These are phyloP conservation scores for Fragum fragum DNA, from an alignment of 2,888 invertebrate genomes.

Conservation along the genomic window DNA sequence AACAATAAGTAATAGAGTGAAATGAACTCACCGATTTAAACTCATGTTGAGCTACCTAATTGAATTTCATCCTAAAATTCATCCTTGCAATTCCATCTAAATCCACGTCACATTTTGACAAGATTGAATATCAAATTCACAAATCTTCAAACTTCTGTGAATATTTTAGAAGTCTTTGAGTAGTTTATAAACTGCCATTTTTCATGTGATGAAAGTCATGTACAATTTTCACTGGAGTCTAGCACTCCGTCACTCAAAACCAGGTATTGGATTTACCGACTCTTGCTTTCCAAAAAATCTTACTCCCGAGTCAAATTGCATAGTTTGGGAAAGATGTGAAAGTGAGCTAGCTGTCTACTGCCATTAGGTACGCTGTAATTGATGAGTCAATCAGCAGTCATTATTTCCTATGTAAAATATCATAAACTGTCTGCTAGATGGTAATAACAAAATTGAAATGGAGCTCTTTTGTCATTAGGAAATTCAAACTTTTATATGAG, in stretches of 20 bases:
- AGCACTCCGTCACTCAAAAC: not conserved
- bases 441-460: not conserved
- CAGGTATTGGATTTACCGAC: slow-evolving; percentile 7
- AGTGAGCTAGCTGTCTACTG: slow-evolving; percentile 15
- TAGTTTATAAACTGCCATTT: slow-evolving; percentile 5
- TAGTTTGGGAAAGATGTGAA: not conserved
- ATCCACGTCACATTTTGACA: slow-evolving; percentile 25
- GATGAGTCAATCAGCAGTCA: slow-evolving; percentile 20
- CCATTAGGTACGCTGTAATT: slow-evolving; percentile 12
- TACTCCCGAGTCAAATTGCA: slow-evolving; percentile 13
- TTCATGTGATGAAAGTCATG: slow-evolving; percentile 1
- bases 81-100: slow-evolving; percentile 11
- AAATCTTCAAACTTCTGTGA: not conserved
- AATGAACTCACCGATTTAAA: slow-evolving; percentile 27
- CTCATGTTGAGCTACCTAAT: slow-evolving; percentile 22
- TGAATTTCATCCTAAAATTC: slow-evolving; percentile 19
- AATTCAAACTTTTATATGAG: not conserved
- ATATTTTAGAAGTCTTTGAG: not conserved
- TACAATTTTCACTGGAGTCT: slow-evolving; percentile 11
- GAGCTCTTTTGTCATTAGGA: not conserved
- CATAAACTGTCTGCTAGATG: not conserved
- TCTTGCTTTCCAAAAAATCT: not conserved
- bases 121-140: slow-evolving; percentile 11
- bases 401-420: slow-evolving; percentile 20
- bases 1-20: not conserved